phyloP scores from a whole-genome alignment of 2,888 invertebrate genomes.

The Andricus curvator region DNA sequence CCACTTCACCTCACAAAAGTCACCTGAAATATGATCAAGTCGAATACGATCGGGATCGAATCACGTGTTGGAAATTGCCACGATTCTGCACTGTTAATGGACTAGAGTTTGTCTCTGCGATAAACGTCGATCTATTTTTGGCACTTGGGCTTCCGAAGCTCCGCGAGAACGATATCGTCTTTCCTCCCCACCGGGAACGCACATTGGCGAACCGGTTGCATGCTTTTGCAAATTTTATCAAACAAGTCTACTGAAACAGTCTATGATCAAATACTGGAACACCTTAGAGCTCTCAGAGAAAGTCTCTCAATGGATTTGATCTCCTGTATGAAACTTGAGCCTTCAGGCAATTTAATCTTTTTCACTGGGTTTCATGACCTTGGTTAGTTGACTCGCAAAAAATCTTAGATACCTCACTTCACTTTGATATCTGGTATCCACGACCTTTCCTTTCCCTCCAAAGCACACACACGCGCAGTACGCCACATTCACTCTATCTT shows the following conservation, averaged over 20 bases:
- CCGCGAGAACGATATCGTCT: constrained; percentile 23
- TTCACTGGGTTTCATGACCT: constrained; percentile 20
- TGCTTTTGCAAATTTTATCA: not conserved
- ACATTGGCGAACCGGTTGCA: constrained; percentile 20
- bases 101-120: not conserved
- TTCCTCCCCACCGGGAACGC: constrained; percentile 2
- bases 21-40: constrained; percentile 13
- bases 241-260: not conserved
- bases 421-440: constrained; percentile 28
- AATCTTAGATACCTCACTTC: constrained; percentile 25
- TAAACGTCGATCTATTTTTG: constrained; percentile 33
- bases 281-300: not conserved
- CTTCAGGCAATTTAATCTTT: not conserved
- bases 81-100: constrained; percentile 2
- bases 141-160: constrained; percentile 30
- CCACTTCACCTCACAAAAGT: constrained; percentile 22
- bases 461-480: constrained; percentile 39
- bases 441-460: constrained; percentile 24
- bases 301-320: too few species aligned
- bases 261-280: not conserved
- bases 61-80: constrained; percentile 15
- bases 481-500: constrained; percentile 33
- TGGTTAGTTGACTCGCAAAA: not conserved
- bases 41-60: not conserved
- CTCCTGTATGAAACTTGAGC: not conserved